Percentiles rank a stretch among this genome's conserved stretches.
These are phyloP conservation scores for Chaitophorus viminalis DNA, from an alignment of 2,888 invertebrate species.

Conservation along the genomic window DNA sequence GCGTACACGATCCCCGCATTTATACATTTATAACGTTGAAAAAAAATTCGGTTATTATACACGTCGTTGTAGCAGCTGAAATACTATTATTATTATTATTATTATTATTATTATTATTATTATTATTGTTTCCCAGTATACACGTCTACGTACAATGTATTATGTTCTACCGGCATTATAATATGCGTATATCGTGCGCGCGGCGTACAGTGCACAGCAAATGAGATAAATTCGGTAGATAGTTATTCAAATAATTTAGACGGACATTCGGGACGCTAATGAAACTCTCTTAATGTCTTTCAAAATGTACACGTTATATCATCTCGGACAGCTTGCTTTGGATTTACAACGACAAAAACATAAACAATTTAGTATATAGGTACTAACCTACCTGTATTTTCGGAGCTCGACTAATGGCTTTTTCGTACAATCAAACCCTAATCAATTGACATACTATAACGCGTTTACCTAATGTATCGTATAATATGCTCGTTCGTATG, in stretches of 20 bases:
- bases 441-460: not conserved
- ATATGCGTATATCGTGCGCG: not conserved
- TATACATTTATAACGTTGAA: too few species aligned
- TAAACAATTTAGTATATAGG: not conserved
- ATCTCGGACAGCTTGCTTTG: not conserved
- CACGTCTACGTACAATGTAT: not conserved
- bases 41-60: not conserved
- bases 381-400: not conserved
- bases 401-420: not conserved
- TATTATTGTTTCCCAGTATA: not conserved
- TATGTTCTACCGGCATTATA: too few species aligned
- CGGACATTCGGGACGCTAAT: not conserved
- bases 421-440: slow-evolving; percentile 1
- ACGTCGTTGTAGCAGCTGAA: not conserved
- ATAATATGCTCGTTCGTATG: not conserved
- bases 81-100: not conserved
- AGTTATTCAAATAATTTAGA: not conserved
- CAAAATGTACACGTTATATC: not conserved
- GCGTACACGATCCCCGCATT: not conserved
- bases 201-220: not conserved
- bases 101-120: not conserved
- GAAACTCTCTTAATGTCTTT: slow-evolving; percentile 6
- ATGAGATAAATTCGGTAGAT: not conserved
- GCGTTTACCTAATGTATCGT: not conserved
- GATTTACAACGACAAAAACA: not conserved